A percentile compares a stretch with the other conserved stretches of the same genome.
phyloP scores from a whole-genome alignment of 2,797 vertebrate genomes.

The Acipenser transmontanus region DNA sequence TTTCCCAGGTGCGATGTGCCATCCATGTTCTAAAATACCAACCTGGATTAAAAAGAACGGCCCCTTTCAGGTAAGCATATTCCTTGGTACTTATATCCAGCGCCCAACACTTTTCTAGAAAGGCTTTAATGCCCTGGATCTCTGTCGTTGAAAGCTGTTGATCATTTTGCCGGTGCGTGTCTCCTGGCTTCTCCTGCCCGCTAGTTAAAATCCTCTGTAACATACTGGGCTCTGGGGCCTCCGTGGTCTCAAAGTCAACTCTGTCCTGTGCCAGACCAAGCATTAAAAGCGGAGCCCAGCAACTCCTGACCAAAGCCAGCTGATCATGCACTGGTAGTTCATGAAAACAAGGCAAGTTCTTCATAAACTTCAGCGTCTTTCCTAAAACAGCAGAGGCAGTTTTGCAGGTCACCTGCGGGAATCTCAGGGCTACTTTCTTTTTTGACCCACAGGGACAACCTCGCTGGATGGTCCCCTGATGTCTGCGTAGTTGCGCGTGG shows the following conservation, averaged over 20 bases:
- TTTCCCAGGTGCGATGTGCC: no score
- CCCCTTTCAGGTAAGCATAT: constrained; percentile 75
- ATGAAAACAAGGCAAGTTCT: constrained; percentile 68
- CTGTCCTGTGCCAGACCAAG: constrained; percentile 73
- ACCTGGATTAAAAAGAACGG: constrained; percentile 77
- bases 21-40: constrained; percentile 9
- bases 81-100: constrained; percentile 72
- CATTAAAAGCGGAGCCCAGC: constrained; percentile 70
- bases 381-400: constrained; percentile 62
- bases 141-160: constrained; percentile 31
- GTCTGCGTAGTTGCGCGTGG: constrained; percentile 21
- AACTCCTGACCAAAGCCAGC: constrained; percentile 56
- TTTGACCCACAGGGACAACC: constrained; percentile 45
- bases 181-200: constrained; percentile 34
- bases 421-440: constrained; percentile 48
- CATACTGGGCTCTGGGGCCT: constrained; percentile 55
- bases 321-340: constrained; percentile 64
- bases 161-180: constrained; percentile 3
- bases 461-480: constrained; percentile 9
- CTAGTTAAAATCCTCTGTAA: constrained; percentile 61
- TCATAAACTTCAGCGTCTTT: constrained; percentile 72
- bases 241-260: constrained; percentile 61
- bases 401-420: constrained; percentile 59
- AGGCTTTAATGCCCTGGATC: constrained; percentile 60
- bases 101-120: constrained; percentile 67